These are phyloP conservation scores for Hirundo rustica DNA, from an alignment of 2,797 vertebrate genomes.

Conservation along the genomic window DNA sequence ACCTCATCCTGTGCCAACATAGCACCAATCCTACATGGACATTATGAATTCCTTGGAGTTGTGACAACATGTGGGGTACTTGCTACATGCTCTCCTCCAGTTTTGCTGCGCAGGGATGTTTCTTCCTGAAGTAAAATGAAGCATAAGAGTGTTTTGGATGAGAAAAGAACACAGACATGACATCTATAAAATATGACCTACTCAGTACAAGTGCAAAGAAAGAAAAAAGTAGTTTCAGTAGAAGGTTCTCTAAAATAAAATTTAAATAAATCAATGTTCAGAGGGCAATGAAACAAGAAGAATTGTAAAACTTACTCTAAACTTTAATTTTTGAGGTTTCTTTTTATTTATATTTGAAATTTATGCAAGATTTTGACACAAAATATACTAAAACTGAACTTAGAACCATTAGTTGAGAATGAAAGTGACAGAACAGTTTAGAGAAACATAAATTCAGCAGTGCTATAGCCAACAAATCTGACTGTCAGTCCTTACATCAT, in stretches of 20 bases:
- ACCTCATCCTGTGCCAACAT: background rate
- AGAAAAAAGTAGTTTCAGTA: background rate
- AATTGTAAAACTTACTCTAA: background rate
- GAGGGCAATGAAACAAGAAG: background rate
- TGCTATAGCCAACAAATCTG: background rate
- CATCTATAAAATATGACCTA: background rate
- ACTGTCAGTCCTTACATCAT: background rate
- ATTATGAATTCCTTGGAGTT: background rate
- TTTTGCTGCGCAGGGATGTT: background rate
- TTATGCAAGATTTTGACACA: background rate
- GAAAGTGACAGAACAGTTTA: background rate
- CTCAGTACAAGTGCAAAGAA: background rate
- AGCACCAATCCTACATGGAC: background rate
- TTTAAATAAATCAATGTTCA: background rate
- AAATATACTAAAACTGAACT: background rate
- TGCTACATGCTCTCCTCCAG: background rate
- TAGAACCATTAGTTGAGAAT: background rate
- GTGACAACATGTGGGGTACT: background rate
- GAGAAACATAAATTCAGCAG: slow-evolving; percentile 3
- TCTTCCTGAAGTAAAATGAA: background rate
- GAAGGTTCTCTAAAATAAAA: background rate
- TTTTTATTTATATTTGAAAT: background rate
- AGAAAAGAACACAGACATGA: background rate
- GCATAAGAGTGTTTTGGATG: background rate
- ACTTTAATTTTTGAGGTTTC: background rate